Conservation (phyloP, 2,113 vertebrate genomes). For the Cebus imitator region DNA sequence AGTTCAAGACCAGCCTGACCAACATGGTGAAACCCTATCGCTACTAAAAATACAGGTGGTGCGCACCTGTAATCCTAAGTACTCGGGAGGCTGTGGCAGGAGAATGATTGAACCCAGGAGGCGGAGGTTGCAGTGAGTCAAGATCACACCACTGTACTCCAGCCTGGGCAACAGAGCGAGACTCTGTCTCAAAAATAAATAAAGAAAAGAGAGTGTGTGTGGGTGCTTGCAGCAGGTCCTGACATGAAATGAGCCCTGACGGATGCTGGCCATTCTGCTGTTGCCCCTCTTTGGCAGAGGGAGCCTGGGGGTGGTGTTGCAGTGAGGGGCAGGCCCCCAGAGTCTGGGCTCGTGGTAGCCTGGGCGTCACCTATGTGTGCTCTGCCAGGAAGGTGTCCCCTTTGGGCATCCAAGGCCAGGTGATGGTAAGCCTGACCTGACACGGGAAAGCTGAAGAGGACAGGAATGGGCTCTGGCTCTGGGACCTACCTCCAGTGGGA, state of each 20-base stretch:
- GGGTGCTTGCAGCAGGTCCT: neutral
- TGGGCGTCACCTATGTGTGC: neutral
- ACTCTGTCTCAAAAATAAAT: neutral
- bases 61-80: no score
- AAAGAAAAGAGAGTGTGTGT: neutral
- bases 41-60: no score
- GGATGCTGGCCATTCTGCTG: no score
- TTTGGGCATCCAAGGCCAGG: neutral
- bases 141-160: no score
- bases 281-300: accelerated
- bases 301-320: accelerated
- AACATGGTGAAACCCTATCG: no score
- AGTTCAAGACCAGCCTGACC: no score
- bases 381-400: neutral
- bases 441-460: neutral
- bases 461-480: neutral
- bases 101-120: no score
- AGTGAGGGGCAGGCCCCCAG: neutral
- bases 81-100: no score
- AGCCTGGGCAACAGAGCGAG: no score
- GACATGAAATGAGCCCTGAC: no score
- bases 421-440: neutral
- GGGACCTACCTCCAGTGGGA: no score
- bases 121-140: no score
- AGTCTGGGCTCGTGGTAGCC: neutral